Evolutionary conservation across 92 coral and sea anemone species (phyloP), one percentile per base, ranked within the genome.

Genomic region (Porites lobata): DNA sequence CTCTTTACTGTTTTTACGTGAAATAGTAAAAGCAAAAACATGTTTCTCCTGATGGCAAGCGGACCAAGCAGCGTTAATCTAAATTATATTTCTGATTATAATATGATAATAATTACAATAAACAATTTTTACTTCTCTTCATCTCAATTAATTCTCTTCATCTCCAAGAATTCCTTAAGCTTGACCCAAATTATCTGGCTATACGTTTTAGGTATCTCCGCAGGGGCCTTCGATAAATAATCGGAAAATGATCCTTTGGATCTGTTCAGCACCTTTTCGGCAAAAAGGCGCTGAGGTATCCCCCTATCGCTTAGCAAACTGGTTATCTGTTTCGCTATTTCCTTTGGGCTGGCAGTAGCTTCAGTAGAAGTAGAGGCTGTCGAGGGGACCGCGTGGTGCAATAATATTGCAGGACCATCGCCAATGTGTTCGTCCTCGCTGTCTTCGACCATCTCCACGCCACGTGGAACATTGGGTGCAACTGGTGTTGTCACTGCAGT

Each of bases 31-130:
- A 38, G 47, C 47, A 76, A 75, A n/a, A 75, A 9, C 79, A 51
- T 76, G 50, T 56, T 76, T 76, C 80, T 76, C 51, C 51, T 47
- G 67, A 56, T 22, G 18, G 80, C 80, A 76, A 56, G 80, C 80
- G 24, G 80, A 76, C 17, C 19, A 75, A 57, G 80, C 66, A 6
- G 80, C 80, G 51, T 76, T 56, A 56, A 56, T 54, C 68, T 76
- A 56, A 57, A 76, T 56, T 76, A 20, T 76, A 57, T 76, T 76
- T 75, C 79, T 75, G 80, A 21, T 56, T 76, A 76, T 76, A 66
- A 76, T 29, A 76, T 20, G 61, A 77, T 57, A 77, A 59, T 59
- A 77, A 77, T 58, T 68, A 24, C 51, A 61, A 6, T 29, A 77
- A 77, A 51, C 61, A 50, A 43, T 50, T 50, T 50, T 72, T 50